Percentiles rank a stretch among this genome's conserved stretches.
These are phyloP conservation scores for Larimichthys crocea DNA, from an alignment of 2,113 vertebrate species.

Conservation along the genomic window DNA sequence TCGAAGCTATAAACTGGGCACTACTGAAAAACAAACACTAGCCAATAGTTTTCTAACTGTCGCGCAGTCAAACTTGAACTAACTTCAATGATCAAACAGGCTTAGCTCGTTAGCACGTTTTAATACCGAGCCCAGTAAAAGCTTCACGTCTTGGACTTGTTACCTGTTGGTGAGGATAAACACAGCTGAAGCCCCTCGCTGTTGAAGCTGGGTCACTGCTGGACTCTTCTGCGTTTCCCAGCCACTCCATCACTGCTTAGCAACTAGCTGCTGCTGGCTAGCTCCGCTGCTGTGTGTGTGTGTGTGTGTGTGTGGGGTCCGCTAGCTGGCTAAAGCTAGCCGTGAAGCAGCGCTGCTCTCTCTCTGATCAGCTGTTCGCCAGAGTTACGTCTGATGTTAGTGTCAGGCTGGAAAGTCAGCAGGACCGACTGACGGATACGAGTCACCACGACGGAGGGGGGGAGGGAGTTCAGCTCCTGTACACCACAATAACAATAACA, in stretches of 20 bases:
- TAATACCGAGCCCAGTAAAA: background rate
- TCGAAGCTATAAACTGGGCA: background rate
- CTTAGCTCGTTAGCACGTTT: conserved; percentile 31
- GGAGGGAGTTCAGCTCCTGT: background rate
- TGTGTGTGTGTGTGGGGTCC: background rate
- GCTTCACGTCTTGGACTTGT: background rate
- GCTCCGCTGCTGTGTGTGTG: background rate
- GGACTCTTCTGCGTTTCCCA: conserved; percentile 62
- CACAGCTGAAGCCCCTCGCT: background rate
- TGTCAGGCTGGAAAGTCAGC: background rate
- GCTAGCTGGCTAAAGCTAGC: conserved; percentile 59
- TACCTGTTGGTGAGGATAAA: conserved; percentile 66
- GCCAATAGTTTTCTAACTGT: background rate
- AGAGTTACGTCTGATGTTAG: background rate
- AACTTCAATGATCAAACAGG: background rate
- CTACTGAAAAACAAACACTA: background rate
- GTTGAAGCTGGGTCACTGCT: conserved; percentile 17
- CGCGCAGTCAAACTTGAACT: background rate
- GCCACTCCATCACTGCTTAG: conserved; percentile 80
- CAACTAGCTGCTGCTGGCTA: conserved; percentile 40
- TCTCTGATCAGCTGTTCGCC: background rate
- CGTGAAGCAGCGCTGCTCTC: background rate
- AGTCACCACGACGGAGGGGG: background rate
- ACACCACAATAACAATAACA: conserved; percentile 1
- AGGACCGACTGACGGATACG: background rate